Conservation (phyloP, 2,888 invertebrate species). For the Agonopterix alstromeriana region DNA sequence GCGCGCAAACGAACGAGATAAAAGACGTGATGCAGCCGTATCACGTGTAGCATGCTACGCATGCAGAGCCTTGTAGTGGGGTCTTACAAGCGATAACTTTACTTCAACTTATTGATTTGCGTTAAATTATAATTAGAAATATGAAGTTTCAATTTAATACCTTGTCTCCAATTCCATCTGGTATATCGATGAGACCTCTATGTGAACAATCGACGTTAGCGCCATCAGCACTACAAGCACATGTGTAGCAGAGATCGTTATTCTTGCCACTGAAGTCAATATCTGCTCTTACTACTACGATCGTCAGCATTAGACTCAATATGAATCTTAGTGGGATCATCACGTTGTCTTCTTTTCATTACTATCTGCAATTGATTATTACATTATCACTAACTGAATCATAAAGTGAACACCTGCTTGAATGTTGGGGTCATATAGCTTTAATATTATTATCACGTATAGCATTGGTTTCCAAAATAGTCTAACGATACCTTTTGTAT, state of each 20-base stretch:
- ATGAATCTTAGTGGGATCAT: conserved; percentile 39
- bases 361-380: conserved; percentile 46
- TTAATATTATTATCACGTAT: conserved; percentile 37
- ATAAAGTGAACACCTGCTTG: conserved; percentile 35
- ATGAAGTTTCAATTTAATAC: conserved; percentile 24
- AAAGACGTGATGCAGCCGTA: too few relatives aligned
- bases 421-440: conserved; percentile 12
- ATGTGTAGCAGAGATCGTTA: conserved; percentile 47
- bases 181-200: conserved; percentile 58
- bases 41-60: too few relatives aligned
- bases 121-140: too few relatives aligned
- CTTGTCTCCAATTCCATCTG: conserved; percentile 49
- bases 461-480: conserved; percentile 15
- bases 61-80: too few relatives aligned
- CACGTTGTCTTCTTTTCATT: conserved; percentile 47
- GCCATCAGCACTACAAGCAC: conserved; percentile 45
- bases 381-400: conserved; percentile 4
- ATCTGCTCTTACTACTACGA: conserved; percentile 29
- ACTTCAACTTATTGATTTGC: too few relatives aligned
- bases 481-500: conserved; percentile 5
- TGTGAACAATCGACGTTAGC: conserved; percentile 56
- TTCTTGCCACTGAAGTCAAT: conserved; percentile 41
- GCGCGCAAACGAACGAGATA: too few relatives aligned
- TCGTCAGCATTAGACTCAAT: conserved; percentile 31
- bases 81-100: too few relatives aligned